Evolutionary conservation across 2,113 vertebrate genomes (phyloP).

Genomic region (Mustela nigripes): DNA sequence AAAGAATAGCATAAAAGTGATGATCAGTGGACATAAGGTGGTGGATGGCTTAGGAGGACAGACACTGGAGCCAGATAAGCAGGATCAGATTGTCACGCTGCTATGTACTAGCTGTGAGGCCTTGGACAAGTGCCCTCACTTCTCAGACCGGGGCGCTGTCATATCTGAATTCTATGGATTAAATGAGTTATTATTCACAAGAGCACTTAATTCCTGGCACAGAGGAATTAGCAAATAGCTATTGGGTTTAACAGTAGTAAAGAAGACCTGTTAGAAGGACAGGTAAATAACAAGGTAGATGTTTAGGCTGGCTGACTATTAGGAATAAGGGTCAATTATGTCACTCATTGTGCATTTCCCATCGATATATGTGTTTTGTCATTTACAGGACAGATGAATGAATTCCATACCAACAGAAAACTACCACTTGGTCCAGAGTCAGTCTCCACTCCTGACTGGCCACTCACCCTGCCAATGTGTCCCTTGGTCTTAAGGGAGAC

Average conservation of each 20-base stretch:
- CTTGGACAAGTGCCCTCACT: background rate
- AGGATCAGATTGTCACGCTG: background rate
- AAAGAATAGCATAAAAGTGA: background rate
- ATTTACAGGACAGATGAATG: background rate
- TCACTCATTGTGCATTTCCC: background rate
- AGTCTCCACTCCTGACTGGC: background rate
- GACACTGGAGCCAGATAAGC: rapidly evolving
- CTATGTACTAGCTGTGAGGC: background rate
- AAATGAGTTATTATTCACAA: background rate
- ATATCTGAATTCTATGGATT: background rate
- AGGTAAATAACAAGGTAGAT: background rate
- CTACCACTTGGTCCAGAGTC: background rate
- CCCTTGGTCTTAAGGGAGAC: background rate
- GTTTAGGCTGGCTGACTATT: background rate
- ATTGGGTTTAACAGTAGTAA: background rate
- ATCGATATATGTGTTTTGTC: background rate
- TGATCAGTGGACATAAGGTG: background rate
- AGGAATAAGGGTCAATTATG: background rate
- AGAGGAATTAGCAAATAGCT: background rate
- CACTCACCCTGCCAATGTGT: background rate
- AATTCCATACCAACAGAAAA: background rate
- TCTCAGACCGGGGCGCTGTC: background rate
- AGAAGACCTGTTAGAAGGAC: background rate
- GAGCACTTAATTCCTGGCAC: background rate
- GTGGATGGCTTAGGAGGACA: background rate